A percentile compares a stretch with the other conserved stretches of the same genome.
Evolutionary conservation across 2,113 vertebrate species (phyloP).

Genomic region (Gambusia affinis): DNA sequence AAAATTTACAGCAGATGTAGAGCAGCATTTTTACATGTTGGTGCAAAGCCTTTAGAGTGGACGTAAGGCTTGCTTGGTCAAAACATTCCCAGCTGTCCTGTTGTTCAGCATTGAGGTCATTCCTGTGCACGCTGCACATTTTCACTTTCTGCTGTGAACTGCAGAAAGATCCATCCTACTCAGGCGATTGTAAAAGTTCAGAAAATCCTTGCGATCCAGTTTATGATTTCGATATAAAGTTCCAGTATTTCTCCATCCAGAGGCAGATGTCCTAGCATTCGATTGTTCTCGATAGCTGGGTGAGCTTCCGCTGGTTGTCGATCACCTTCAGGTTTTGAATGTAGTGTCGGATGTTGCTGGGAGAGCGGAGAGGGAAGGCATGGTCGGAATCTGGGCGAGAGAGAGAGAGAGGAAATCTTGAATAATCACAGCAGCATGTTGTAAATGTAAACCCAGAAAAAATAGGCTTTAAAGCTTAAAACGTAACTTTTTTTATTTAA

Average conservation of each 20-base stretch:
- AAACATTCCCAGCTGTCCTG: conserved; percentile 12
- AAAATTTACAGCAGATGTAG: conserved; percentile 14
- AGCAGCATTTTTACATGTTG: conserved; percentile 20
- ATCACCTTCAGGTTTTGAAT: conserved; percentile 91
- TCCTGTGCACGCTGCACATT: conserved; percentile 13
- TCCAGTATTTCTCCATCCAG: conserved; percentile 1
- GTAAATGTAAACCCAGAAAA: neutral
- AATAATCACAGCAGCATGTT: neutral
- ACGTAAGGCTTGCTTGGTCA: conserved; percentile 7
- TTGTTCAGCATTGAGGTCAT: conserved; percentile 27
- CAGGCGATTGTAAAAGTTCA: conserved; percentile 9
- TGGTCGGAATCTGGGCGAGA: conserved; percentile 85
- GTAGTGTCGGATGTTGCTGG: conserved; percentile 83
- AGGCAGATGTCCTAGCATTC: conserved; percentile 73
- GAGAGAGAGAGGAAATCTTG: neutral
- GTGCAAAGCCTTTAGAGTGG: conserved; percentile 15
- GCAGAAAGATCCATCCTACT: conserved; percentile 5
- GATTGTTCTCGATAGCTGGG: conserved; percentile 86
- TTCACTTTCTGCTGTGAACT: conserved; percentile 1
- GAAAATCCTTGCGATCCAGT: neutral
- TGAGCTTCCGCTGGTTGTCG: conserved; percentile 90
- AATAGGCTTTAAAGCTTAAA: neutral
- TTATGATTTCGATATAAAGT: conserved; percentile 10
- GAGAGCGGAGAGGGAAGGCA: conserved; percentile 80
- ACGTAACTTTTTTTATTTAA: no score